These are phyloP conservation scores for Campylomormyrus tamandua DNA, from an alignment of 2,113 vertebrate species.

Conservation along the genomic window DNA sequence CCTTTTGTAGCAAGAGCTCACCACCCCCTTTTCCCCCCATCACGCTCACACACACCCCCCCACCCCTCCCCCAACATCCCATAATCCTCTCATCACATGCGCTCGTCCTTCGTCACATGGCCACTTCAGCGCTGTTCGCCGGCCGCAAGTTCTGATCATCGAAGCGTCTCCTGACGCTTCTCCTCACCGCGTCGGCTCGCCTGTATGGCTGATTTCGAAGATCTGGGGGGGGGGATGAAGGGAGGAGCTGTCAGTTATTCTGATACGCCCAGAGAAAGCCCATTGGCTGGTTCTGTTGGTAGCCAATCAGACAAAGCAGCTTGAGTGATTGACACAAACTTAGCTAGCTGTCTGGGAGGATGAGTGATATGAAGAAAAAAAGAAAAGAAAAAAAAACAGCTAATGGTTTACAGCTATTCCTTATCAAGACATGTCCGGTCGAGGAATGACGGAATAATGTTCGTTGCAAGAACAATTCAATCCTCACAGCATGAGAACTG, in stretches of 20 bases:
- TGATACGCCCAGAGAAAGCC: constrained; percentile 28
- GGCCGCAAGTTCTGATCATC: constrained; percentile 90
- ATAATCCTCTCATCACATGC: constrained; percentile 14
- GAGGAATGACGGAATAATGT: not conserved
- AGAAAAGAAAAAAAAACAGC: constrained; percentile 18
- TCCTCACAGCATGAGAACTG: not conserved
- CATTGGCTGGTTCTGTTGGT: constrained; percentile 54
- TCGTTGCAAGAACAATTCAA: not conserved
- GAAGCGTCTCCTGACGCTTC: constrained; percentile 85
- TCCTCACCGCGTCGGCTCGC: constrained; percentile 90
- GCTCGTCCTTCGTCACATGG: constrained; percentile 64
- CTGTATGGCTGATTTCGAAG: constrained; percentile 97
- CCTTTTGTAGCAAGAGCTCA: constrained; percentile 21
- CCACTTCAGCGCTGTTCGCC: constrained; percentile 75
- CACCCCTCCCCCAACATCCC: not conserved
- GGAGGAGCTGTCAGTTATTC: constrained; percentile 37
- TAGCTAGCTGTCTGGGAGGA: constrained; percentile 24
- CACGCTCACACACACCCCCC: not conserved
- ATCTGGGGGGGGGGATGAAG: constrained; percentile 63
- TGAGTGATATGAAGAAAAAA: not conserved
- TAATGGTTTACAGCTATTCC: not conserved
- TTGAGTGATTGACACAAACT: constrained; percentile 50
- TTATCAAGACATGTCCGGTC: not conserved
- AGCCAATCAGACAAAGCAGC: constrained; percentile 86
- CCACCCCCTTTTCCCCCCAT: not conserved